Conservation (phyloP, 2,797 vertebrate genomes). For the Muscicapa comitata region DNA sequence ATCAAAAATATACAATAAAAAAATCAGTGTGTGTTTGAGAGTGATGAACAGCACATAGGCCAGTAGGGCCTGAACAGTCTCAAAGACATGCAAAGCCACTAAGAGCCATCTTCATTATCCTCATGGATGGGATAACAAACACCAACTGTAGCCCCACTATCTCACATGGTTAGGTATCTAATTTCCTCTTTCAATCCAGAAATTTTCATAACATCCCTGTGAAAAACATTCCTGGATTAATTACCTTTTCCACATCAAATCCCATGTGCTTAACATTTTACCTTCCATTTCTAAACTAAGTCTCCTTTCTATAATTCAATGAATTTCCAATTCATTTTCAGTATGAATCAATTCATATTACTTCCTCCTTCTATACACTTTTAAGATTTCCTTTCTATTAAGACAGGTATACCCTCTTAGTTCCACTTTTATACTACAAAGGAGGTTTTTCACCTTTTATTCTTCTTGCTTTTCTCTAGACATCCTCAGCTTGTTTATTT, state of each 20-base stretch:
- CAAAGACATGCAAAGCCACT: background rate
- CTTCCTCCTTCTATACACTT: background rate
- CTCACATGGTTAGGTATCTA: background rate
- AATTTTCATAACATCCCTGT: background rate
- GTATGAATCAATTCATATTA: background rate
- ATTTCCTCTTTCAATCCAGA: background rate
- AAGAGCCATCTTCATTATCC: background rate
- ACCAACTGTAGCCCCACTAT: background rate
- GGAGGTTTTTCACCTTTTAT: background rate
- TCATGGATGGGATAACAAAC: background rate
- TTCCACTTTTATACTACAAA: background rate
- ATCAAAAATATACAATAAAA: background rate
- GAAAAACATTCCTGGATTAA: background rate
- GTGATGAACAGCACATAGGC: background rate
- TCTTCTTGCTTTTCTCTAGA: background rate
- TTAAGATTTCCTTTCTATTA: background rate
- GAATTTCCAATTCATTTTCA: background rate
- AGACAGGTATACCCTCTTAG: background rate
- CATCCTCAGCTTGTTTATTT: background rate
- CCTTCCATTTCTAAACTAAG: background rate
- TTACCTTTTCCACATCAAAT: background rate
- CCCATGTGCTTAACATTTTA: background rate
- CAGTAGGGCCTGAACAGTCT: background rate
- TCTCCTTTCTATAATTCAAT: background rate
- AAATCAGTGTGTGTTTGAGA: background rate